These are phyloP conservation scores for Thecophora atra DNA, from an alignment of 2,888 invertebrate species.

Conservation along the genomic window DNA sequence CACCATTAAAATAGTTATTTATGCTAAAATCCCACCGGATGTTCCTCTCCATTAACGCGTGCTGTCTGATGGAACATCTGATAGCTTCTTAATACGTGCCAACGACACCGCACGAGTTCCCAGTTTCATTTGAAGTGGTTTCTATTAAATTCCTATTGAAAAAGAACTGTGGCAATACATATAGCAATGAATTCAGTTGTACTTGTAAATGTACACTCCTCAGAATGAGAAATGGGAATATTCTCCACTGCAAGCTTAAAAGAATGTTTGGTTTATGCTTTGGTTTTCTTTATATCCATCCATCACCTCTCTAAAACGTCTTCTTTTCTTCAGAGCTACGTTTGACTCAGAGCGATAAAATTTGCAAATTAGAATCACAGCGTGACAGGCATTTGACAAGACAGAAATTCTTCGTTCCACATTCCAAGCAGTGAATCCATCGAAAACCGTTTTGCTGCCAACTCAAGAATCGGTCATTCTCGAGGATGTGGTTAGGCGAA, in stretches of 20 bases:
- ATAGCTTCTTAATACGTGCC: not conserved
- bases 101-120: not conserved
- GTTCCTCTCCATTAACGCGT: not conserved
- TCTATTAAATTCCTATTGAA: too few species aligned
- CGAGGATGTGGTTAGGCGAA: too few species aligned
- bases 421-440: conserved; percentile 2
- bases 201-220: too few species aligned
- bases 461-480: not conserved
- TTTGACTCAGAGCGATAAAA: not conserved
- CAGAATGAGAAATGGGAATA: too few species aligned
- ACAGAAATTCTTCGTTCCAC: conserved; percentile 4
- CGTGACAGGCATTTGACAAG: conserved; percentile 1
- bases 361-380: not conserved
- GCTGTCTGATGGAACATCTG: not conserved
- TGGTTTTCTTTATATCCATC: too few species aligned
- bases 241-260: too few species aligned
- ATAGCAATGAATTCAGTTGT: too few species aligned
- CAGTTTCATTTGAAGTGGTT: not conserved
- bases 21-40: not conserved
- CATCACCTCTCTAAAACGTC: not conserved
- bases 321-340: not conserved
- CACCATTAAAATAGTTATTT: conserved; percentile 1
- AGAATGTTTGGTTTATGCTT: too few species aligned
- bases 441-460: not conserved
- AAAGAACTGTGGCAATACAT: too few species aligned